phyloP scores from a whole-genome alignment of 2,888 invertebrate species.

The Athalia cordata region DNA sequence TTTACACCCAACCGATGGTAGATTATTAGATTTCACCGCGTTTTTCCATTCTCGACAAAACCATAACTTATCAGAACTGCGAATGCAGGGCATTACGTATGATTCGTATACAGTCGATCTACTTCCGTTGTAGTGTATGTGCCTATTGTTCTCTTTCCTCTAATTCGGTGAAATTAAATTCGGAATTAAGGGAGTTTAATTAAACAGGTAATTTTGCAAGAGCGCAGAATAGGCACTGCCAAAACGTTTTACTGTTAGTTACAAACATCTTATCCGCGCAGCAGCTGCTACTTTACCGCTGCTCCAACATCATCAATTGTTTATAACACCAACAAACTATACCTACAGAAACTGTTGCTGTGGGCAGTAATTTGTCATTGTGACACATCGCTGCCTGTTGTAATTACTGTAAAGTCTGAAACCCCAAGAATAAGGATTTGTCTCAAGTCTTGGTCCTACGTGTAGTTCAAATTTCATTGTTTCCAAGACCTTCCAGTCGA shows the following conservation, averaged over 20 bases:
- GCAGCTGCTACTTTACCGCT: not conserved
- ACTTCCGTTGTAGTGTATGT: not conserved
- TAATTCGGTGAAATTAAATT: not conserved
- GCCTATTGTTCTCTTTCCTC: not conserved
- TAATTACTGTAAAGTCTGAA: not conserved
- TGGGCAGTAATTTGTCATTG: not conserved
- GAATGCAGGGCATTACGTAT: too few relatives aligned
- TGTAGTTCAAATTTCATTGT: too few relatives aligned
- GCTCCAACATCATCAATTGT: not conserved
- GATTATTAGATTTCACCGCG: too few relatives aligned
- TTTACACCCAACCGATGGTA: not conserved
- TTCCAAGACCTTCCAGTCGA: too few relatives aligned
- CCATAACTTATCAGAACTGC: too few relatives aligned
- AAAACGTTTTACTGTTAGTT: not conserved
- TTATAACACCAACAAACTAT: not conserved
- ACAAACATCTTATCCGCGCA: not conserved
- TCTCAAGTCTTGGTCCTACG: not conserved
- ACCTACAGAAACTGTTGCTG: not conserved
- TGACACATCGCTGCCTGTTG: not conserved
- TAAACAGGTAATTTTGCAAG: conserved; percentile 1
- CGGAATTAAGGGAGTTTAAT: conserved; percentile 16
- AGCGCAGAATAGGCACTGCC: too few relatives aligned
- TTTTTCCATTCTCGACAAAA: too few relatives aligned
- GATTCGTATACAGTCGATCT: too few relatives aligned
- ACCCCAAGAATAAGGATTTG: not conserved